A percentile compares a stretch with the other conserved stretches of the same genome.
Evolutionary conservation across 2,888 invertebrate species (phyloP).

Genomic region (Phoenoteleia sp.): DNA sequence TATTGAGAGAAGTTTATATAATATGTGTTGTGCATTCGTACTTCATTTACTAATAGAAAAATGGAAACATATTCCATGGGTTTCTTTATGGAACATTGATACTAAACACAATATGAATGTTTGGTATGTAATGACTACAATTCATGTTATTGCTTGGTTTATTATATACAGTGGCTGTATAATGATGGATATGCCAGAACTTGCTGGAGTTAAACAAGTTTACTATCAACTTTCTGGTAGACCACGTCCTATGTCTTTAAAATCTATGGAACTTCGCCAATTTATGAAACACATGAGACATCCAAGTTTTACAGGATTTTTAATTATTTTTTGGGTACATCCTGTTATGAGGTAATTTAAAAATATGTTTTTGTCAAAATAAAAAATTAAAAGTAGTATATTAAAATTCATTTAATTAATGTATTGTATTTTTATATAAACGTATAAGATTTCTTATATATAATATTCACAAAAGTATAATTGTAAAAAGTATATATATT

Average conservation of each 20-base stretch:
- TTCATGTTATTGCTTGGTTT: slow-evolving; percentile 88
- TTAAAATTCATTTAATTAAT: too few species aligned
- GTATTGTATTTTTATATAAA: too few species aligned
- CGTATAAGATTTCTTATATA: too few species aligned
- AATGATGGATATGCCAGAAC: slow-evolving; percentile 89
- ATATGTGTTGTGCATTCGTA: slow-evolving; percentile 83
- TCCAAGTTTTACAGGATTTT: slow-evolving; percentile 89
- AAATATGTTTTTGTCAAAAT: too few species aligned
- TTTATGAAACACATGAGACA: slow-evolving; percentile 89
- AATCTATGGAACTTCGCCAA: slow-evolving; percentile 87
- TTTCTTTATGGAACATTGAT: slow-evolving; percentile 88
- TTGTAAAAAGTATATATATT: too few species aligned
- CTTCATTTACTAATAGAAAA: slow-evolving; percentile 87
- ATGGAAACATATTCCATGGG: slow-evolving; percentile 87
- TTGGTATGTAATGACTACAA: slow-evolving; percentile 87
- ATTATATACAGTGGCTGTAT: slow-evolving; percentile 89
- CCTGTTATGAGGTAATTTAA: slow-evolving; percentile 89
- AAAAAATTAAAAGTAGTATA: too few species aligned
- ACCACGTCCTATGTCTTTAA: slow-evolving; percentile 87
- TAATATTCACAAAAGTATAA: too few species aligned
- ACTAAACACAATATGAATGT: slow-evolving; percentile 85
- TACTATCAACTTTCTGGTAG: slow-evolving; percentile 88
- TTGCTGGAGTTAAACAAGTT: slow-evolving; percentile 89
- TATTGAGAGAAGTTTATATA: slow-evolving; percentile 82
- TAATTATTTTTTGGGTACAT: slow-evolving; percentile 88